phyloP scores from a whole-genome alignment of 2,797 vertebrate genomes.

The Sciurus vulgaris region DNA sequence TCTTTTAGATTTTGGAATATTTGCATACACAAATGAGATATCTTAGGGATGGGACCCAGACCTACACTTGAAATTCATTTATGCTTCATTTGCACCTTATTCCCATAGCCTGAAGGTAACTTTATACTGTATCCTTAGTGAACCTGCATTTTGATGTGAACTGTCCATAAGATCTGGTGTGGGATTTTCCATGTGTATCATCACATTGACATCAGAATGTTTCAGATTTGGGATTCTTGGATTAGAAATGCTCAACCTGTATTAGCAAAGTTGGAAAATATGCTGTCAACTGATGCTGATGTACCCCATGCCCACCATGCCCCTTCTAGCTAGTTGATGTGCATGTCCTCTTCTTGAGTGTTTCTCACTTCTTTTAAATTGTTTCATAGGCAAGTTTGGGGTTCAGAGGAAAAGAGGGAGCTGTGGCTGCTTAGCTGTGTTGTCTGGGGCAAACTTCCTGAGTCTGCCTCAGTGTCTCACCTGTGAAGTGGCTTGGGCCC shows the following conservation, averaged over 20 bases:
- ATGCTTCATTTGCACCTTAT: not conserved
- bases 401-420: not conserved
- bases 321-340: not conserved
- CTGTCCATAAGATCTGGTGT: not conserved
- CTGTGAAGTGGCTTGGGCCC: not conserved
- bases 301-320: not conserved
- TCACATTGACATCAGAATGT: not conserved
- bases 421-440: not conserved
- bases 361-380: not conserved
- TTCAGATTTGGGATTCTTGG: not conserved
- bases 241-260: not conserved
- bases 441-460: not conserved
- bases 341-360: not conserved
- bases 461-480: not conserved
- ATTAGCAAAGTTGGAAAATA: no score
- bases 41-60: no score
- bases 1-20: no score
- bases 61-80: not conserved
- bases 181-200: not conserved
- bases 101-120: not conserved
- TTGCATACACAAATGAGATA: no score
- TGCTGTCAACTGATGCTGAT: fast-evolving
- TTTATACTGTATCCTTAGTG: not conserved
- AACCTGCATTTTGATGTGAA: not conserved
- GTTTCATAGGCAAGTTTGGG: not conserved